Evolutionary conservation across 2,113 vertebrate species (phyloP).

Genomic region (Platysteira castanea): DNA sequence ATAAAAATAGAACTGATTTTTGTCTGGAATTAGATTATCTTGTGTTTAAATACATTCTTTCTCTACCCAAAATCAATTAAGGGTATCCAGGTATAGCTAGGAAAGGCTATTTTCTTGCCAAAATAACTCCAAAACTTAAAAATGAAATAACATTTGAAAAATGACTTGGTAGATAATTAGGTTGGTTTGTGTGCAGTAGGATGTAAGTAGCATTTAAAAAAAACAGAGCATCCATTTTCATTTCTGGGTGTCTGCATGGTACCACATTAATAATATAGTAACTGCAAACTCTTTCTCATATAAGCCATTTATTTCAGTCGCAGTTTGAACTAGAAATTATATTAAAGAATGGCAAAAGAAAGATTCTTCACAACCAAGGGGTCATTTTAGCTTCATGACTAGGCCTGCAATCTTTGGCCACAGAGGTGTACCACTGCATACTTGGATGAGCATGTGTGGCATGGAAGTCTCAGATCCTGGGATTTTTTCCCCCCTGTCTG

Average conservation of each 20-base stretch:
- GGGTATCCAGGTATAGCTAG: not conserved
- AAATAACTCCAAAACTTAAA: constrained; percentile 34
- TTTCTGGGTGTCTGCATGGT: not conserved
- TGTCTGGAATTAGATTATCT: constrained; percentile 23
- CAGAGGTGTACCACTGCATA: not conserved
- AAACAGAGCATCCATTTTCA: not conserved
- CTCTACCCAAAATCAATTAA: constrained; percentile 40
- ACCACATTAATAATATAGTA: not conserved
- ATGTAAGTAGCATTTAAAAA: not conserved
- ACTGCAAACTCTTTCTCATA: not conserved
- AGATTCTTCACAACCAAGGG: not conserved
- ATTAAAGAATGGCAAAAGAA: not conserved
- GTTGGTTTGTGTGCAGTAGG: not conserved
- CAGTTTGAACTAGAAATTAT: not conserved
- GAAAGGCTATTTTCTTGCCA: not conserved
- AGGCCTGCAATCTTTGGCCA: not conserved
- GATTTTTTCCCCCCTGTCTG: accelerated
- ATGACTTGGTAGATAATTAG: not conserved
- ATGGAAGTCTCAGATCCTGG: not conserved
- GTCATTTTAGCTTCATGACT: not conserved
- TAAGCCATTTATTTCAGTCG: not conserved
- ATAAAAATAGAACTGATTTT: constrained; percentile 46
- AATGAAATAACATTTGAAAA: constrained; percentile 23
- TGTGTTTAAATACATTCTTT: constrained; percentile 10
- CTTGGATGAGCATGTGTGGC: not conserved